Evolutionary conservation across 1,140 invertebrate genomes (phyloP).

Genomic region (Monochamus saltuarius): DNA sequence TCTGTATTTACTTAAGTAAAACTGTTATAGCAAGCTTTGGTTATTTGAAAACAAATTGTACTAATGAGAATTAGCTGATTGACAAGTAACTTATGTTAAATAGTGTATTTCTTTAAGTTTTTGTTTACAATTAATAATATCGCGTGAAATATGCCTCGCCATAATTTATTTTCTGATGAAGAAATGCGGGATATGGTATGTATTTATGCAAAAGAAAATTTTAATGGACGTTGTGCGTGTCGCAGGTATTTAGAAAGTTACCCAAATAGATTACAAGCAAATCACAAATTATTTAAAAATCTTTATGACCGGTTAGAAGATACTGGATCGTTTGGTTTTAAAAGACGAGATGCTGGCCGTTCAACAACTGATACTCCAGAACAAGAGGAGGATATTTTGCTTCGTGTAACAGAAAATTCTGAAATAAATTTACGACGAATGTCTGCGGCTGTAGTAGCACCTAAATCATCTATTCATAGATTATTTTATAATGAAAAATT

Average conservation of each 20-base stretch:
- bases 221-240: neutral
- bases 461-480: too few species aligned
- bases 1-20: too few species aligned
- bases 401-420: neutral
- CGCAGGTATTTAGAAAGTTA: neutral
- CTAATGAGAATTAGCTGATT: too few species aligned
- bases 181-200: slow-evolving; percentile 12
- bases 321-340: slow-evolving; percentile 5
- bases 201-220: slow-evolving; percentile 13
- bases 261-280: slow-evolving; percentile 8
- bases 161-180: slow-evolving; percentile 2
- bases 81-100: too few species aligned
- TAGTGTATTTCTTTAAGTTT: too few species aligned
- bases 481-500: too few species aligned
- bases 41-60: too few species aligned
- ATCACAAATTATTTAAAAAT: slow-evolving; percentile 4
- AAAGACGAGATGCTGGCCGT: neutral
- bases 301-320: slow-evolving; percentile 6
- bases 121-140: too few species aligned
- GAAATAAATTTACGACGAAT: neutral
- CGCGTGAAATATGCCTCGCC: too few species aligned
- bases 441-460: too few species aligned
- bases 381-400: slow-evolving; percentile 6
- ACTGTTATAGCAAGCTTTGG: too few species aligned
- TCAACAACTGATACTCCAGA: neutral